phyloP scores from a whole-genome alignment of 92 coral and sea anemone genomes.

The Parazoanthus swiftii region DNA sequence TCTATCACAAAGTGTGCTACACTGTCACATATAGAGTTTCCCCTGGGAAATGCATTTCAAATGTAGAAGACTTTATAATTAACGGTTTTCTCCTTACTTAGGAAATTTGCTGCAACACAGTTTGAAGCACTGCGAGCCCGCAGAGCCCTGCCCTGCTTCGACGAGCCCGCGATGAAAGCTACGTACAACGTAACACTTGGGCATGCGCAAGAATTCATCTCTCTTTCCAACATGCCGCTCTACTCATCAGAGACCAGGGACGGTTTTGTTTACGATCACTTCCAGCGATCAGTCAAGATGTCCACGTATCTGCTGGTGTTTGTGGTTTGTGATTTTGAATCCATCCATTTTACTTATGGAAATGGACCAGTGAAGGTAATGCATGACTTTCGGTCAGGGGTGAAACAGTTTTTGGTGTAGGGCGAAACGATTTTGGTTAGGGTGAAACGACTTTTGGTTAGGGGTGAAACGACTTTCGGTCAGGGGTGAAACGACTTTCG shows the following conservation, averaged over 20 bases:
- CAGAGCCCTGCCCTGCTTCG: slow-evolving; percentile 90
- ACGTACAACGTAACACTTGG: slow-evolving; percentile 81
- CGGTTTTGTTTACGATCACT: slow-evolving; percentile 53
- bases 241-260: slow-evolving; percentile 40
- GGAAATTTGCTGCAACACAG: slow-evolving; percentile 85
- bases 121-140: slow-evolving; percentile 85
- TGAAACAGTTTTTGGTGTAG: too few species aligned
- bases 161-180: slow-evolving; percentile 95
- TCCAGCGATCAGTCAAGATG: slow-evolving; percentile 61
- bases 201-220: slow-evolving; percentile 62
- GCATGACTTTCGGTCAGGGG: not conserved
- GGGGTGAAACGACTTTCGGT: too few species aligned
- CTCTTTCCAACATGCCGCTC: slow-evolving; percentile 85
- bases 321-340: slow-evolving; percentile 71
- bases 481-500: too few species aligned
- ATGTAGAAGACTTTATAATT: not conserved
- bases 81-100: not conserved
- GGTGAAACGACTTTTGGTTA: too few species aligned
- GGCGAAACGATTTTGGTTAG: too few species aligned
- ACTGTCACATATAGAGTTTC: not conserved
- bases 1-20: not conserved
- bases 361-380: slow-evolving; percentile 51
- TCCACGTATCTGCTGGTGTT: slow-evolving; percentile 81
- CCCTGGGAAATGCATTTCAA: not conserved
- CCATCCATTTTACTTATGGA: slow-evolving; percentile 39